Base-by-base conservation (phyloP, 2,113 vertebrate genomes). In the Sorex araneus region DNA sequence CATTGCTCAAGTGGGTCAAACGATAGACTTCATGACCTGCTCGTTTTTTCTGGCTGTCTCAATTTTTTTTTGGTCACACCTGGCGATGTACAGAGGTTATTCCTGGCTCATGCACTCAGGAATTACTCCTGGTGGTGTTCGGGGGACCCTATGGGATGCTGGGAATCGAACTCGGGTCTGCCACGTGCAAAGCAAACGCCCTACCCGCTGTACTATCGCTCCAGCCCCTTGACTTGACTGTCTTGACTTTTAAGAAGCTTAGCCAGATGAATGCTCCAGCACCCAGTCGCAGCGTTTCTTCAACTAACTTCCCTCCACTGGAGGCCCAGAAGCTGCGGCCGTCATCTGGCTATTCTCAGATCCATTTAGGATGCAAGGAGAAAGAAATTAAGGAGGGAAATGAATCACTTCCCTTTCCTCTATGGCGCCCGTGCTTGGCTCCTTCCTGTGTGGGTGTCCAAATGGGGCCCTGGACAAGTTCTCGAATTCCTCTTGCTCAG, bases 331-430 rank as follows among this genome's bases (percentile, higher is more conserved):
- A 43, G 21, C 18, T 85, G 23, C 60, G 13, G 12, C 32, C 36
- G 27, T 8, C 50, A 50, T 70, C 67, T 76, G 66, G 40, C 6
- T 21, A 36, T 75, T 60, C 54, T 73, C 83, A 2, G 32, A 32
- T 82, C 47, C 36, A 34, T 79, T 50, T 30, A 12, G 70, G 30
- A 60, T 74, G 40, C 88, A 92, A 79, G 36, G 76, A 73, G 34
- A 88, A 86, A 60, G 60, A 70, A 64, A 70, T 27, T 15, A 34
- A 70, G 12, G 30, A 76, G 57, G 16, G 47, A 63, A 30, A 79
- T 23, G 21, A 9, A 27, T 63, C 43, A 5, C 8, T 36, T 19
- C 6, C 34, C 8, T 82, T 67, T 92, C 34, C 23, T 81, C 32
- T 71, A 87, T 34, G 73, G 87, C 8, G 9, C 77, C 0, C 8